Evolutionary conservation across 2,797 vertebrate genomes (phyloP), one percentile per base, ranked within the genome.

Genomic region (Pipistrellus pipistrellus): DNA sequence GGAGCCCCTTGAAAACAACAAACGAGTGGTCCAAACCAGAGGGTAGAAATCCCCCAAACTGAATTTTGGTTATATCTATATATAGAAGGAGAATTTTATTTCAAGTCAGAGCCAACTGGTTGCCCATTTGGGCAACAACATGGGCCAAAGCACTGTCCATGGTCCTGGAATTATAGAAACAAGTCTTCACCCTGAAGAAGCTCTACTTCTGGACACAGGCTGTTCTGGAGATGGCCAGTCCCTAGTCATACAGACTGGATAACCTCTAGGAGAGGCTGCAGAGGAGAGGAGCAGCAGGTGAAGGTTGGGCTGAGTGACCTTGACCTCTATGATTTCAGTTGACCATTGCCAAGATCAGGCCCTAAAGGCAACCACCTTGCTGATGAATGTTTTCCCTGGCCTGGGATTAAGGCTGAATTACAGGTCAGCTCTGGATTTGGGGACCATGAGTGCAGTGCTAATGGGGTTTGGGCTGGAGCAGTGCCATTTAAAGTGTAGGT

Each of bases 391-490:
- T 12, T 59, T 35, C 9, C 76, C 18, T 38, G 38, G 2, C 3
- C 6, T 6, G 38, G 9, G 51, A 15, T 2, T 4, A n/a, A 32
- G 46, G 55, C 17, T 20, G 5, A 32, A 21, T 21, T 2, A 3
- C 0, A 23, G 20, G 46, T 12, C 11, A 12, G 10, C 17, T 44
- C 69, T 71, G 53, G 6, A 30, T 59, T 3, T 25, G 41, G 48
- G 41, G 23, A 20, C n/a, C 30, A 0, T 2, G 38, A 23, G 48
- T 1, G 27, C 13, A 17, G 17, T 3, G 14, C 11, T 0, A 1
- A 4, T 2, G 5, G n/a, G 25, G 17, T 0, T 8, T 35, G 38
- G 41, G 1, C 41, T 1, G 15, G 21, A 13, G 14, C 0, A 0
- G 44, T 3, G 2, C 27, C 27, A 8, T 59, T 13, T 8, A 27